phyloP scores from a whole-genome alignment of 2,888 invertebrate species.

The Marasmarcha lunaedactyla region DNA sequence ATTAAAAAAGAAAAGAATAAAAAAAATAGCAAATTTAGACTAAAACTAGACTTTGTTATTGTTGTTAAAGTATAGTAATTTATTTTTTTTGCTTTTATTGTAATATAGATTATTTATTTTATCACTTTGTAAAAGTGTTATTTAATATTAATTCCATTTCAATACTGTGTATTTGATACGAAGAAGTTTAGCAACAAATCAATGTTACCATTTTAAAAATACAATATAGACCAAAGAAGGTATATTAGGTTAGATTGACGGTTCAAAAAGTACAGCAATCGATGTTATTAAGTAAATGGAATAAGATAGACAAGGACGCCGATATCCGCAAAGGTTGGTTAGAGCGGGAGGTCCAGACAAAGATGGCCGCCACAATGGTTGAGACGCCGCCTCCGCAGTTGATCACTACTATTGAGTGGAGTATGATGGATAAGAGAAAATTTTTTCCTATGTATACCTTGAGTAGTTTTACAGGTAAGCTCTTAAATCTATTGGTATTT shows the following conservation, averaged over 20 bases:
- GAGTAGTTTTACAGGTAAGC: slow-evolving; percentile 84
- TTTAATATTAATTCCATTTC: slow-evolving; percentile 29
- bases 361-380: slow-evolving; percentile 58
- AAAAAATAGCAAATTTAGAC: slow-evolving; percentile 13
- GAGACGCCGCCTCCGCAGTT: slow-evolving; percentile 71
- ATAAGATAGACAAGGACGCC: slow-evolving; percentile 3
- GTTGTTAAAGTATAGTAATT: slow-evolving; percentile 14
- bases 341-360: slow-evolving; percentile 6
- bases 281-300: slow-evolving; percentile 34
- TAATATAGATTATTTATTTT: slow-evolving; percentile 8
- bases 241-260: slow-evolving; percentile 7
- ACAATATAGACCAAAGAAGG: slow-evolving; percentile 25
- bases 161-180: slow-evolving; percentile 26
- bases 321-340: too few species aligned
- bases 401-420: slow-evolving; percentile 93
- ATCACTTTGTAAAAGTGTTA: slow-evolving; percentile 5
- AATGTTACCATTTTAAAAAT: slow-evolving; percentile 20
- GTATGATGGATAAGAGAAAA: slow-evolving; percentile 97
- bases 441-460: slow-evolving; percentile 94
- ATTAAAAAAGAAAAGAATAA: too few species aligned
- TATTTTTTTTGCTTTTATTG: slow-evolving; percentile 8
- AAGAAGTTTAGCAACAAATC: slow-evolving; percentile 7
- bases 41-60: slow-evolving; percentile 22
- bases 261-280: slow-evolving; percentile 11
- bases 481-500: slow-evolving; percentile 21